A percentile compares a stretch with the other conserved stretches of the same genome.
Evolutionary conservation across 2,888 invertebrate species (phyloP).

Genomic region (Neoscelio sp.): DNA sequence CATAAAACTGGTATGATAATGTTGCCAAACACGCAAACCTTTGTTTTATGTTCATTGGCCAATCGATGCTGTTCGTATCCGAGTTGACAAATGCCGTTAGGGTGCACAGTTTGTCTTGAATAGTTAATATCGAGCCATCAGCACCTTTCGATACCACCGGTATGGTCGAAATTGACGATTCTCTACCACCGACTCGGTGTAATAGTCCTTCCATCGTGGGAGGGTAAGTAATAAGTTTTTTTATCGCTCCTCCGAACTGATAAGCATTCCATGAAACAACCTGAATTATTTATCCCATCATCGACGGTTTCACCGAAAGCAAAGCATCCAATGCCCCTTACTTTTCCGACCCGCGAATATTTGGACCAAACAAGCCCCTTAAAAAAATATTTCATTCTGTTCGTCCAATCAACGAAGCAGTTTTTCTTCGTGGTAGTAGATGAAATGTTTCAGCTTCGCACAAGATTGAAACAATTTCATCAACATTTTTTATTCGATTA

Average conservation of each 20-base stretch:
- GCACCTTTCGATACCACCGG: constrained; percentile 75
- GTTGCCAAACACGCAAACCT: constrained; percentile 70
- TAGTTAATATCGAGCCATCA: constrained; percentile 78
- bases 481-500: constrained; percentile 49
- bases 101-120: constrained; percentile 72
- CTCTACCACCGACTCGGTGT: constrained; percentile 38
- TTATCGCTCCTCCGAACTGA: constrained; percentile 80
- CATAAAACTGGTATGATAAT: constrained; percentile 73
- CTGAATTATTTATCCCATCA: constrained; percentile 81
- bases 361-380: constrained; percentile 50
- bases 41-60: constrained; percentile 53
- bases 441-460: constrained; percentile 26
- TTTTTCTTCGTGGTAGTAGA: constrained; percentile 35
- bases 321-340: constrained; percentile 70
- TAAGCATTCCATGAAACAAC: constrained; percentile 79
- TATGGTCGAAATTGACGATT: constrained; percentile 72
- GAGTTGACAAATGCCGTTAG: constrained; percentile 72
- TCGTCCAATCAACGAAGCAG: constrained; percentile 51
- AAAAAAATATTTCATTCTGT: constrained; percentile 51
- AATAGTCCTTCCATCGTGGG: constrained; percentile 66
- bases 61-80: constrained; percentile 69
- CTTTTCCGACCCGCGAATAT: constrained; percentile 67
- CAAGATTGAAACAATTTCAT: constrained; percentile 41
- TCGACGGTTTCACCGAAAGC: constrained; percentile 73
- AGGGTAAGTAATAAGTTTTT: constrained; percentile 81